Percentiles rank a stretch among this genome's conserved stretches.
Conservation (phyloP, 2,113 vertebrate genomes). For the Meles meles region DNA sequence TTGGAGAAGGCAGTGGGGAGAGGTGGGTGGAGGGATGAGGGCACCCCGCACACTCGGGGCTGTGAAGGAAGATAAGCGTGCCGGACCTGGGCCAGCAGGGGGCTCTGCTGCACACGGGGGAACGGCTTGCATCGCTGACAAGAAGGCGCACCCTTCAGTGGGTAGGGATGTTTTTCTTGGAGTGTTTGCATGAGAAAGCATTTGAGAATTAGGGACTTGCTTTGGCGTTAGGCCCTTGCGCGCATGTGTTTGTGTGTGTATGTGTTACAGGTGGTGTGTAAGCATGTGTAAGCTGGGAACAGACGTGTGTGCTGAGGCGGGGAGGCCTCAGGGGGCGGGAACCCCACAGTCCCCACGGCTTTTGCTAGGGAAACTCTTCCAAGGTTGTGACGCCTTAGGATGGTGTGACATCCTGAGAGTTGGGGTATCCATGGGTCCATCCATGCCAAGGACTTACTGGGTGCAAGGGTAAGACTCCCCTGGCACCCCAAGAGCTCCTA, state of each 20-base stretch:
- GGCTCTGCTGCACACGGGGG: constrained; percentile 60
- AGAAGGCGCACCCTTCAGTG: neutral
- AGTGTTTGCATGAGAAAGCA: neutral
- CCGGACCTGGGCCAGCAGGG: constrained; percentile 56
- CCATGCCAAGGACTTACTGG: neutral
- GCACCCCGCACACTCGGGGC: neutral
- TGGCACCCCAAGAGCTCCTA: neutral
- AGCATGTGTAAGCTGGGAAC: neutral
- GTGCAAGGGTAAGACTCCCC: neutral
- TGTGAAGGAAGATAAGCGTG: neutral
- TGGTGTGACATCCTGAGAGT: neutral
- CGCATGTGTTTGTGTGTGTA: neutral
- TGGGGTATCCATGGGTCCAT: neutral
- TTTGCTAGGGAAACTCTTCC: neutral
- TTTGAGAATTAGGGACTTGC: neutral
- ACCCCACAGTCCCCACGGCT: neutral
- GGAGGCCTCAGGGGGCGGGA: neutral
- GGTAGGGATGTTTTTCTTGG: neutral
- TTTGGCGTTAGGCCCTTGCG: neutral
- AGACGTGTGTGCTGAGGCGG: neutral
- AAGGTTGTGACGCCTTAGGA: neutral
- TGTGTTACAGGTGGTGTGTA: neutral
- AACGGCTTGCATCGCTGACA: neutral
- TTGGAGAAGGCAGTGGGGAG: neutral
- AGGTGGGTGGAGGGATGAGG: neutral